Conservation (phyloP, 2,113 vertebrate genomes). For the Festucalex cinctus region DNA sequence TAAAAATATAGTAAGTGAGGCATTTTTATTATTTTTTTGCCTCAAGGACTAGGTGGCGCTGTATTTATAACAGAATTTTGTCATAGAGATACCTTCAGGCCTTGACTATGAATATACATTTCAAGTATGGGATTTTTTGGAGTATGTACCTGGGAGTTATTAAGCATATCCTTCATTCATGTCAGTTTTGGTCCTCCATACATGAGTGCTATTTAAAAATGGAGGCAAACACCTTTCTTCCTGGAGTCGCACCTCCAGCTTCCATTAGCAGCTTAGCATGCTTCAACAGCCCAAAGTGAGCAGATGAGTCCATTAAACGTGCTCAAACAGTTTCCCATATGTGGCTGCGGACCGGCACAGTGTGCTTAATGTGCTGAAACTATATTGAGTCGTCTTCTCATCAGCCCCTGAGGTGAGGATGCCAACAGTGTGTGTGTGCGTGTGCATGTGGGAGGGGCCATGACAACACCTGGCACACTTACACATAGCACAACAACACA, state of each 20-base stretch:
- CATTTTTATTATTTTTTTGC: too few species aligned
- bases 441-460: conserved; percentile 30
- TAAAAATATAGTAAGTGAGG: too few species aligned
- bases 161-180: too few species aligned
- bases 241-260: conserved; percentile 22
- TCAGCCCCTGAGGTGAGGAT: conserved; percentile 25
- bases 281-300: conserved; percentile 44
- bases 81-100: too few species aligned
- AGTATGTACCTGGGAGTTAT: too few species aligned
- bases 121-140: too few species aligned
- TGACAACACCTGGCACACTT: conserved; percentile 52
- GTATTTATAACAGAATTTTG: too few species aligned
- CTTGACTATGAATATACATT: too few species aligned
- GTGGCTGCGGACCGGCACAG: conserved; percentile 42
- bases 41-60: too few species aligned
- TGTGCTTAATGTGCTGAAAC: conserved; percentile 68
- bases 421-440: conserved; percentile 27
- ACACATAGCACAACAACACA: conserved; percentile 20
- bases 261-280: conserved; percentile 27
- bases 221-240: too few species aligned
- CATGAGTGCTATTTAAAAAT: too few species aligned
- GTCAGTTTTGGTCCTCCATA: too few species aligned
- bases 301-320: conserved; percentile 63
- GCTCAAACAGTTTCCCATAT: conserved; percentile 40
- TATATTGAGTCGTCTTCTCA: conserved; percentile 38